Evolutionary conservation across 2,888 invertebrate genomes (phyloP), one percentile per base, ranked within the genome.

Genomic region (Linnaemya tessellans): DNA sequence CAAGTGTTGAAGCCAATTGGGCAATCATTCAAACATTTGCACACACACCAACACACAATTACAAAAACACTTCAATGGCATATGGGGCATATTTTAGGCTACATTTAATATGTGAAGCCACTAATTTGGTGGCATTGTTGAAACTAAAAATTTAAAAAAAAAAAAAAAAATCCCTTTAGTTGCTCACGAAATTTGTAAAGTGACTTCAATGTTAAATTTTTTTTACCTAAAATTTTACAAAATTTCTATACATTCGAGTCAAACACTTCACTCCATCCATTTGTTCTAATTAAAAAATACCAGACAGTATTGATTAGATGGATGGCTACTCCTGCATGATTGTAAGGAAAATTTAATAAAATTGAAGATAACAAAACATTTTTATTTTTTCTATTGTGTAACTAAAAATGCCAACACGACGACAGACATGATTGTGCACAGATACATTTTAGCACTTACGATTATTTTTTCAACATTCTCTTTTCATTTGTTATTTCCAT

Each of bases 1-100:
- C 68, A 74, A 75, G 80, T 84, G 75, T 75, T 75, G 49, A 38
- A 70, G 84, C 65, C 75, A 80, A 80, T 75, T 84, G 84, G 79
- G 49, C 74, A 84, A 84, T 80, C 79, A 84, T 74, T 84, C 49
- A 80, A 78, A 65, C 38, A 43, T 49, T 74, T 75, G 62, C 70
- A 68, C 79, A 74, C 79, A 77, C 18, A 35, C n/a, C n/a, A n/a
- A 60, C 30, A 30, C 2, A 30, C 2, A 30, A 30, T 3, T 5
- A 30, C 30, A 30, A 2, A 30, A 2, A 30, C 30, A 30, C 30
- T 3, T 30, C 30, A 30, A 30, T 2, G 30, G 3, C 30, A 5
- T 30, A 30, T 30, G 2, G 30, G 5, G 2, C 30, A 30, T 2
- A 30, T 5, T 30, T 30, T 30, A 30, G 30, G 30, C 2, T 3